These are phyloP conservation scores for Embidobia sp. DNA, from an alignment of 2,888 invertebrate genomes.

Conservation along the genomic window DNA sequence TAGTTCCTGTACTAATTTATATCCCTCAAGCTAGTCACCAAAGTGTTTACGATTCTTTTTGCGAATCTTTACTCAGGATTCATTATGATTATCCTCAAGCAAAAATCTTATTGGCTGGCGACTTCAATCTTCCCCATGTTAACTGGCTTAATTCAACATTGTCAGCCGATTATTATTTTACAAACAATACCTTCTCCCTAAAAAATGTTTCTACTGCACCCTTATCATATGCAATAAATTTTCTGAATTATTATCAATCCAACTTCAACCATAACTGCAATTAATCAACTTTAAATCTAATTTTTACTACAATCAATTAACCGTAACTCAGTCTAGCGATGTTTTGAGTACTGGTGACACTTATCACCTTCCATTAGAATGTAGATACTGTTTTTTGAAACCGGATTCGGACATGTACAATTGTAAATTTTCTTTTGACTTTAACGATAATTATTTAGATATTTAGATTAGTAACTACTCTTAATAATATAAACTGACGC, in stretches of 20 bases:
- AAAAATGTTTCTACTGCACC: background rate
- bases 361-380: background rate
- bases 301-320: background rate
- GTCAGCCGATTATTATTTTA: background rate
- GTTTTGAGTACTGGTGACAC: background rate
- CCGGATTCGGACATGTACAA: too few species aligned
- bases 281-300: background rate
- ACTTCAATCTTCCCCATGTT: background rate
- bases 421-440: too few species aligned
- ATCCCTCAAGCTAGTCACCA: background rate
- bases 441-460: background rate
- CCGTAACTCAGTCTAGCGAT: background rate
- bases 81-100: background rate
- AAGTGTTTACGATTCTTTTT: background rate
- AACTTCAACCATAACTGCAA: background rate
- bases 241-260: background rate
- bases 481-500: background rate
- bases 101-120: background rate
- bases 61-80: background rate
- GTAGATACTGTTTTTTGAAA: background rate
- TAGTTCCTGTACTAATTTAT: too few species aligned
- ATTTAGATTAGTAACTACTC: background rate
- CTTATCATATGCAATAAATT: background rate
- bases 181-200: background rate
- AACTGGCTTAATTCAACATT: background rate